A percentile compares a stretch with the other conserved stretches of the same genome.
phyloP scores from a whole-genome alignment of 1,140 invertebrate genomes.

The Ceratina japonica region DNA sequence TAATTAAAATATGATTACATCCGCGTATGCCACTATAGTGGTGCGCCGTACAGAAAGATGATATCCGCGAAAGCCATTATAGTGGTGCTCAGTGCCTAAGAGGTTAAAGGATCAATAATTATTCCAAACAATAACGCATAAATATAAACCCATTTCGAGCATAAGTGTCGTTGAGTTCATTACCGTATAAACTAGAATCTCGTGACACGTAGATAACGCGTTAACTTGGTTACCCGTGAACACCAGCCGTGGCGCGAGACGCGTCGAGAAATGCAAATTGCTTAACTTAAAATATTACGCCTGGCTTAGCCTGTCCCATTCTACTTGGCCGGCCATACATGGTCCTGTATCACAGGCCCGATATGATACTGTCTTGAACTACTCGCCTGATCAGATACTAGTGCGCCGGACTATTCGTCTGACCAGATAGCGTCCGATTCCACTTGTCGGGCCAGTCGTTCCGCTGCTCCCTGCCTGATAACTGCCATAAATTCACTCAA shows the following conservation, averaged over 20 bases:
- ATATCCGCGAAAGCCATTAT: too few relatives aligned
- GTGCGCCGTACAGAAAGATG: too few relatives aligned
- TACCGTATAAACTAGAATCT: neutral
- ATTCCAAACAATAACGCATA: too few relatives aligned
- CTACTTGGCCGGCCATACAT: neutral
- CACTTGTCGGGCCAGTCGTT: neutral
- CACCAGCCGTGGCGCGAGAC: neutral
- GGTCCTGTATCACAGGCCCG: neutral
- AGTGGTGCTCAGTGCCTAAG: too few relatives aligned
- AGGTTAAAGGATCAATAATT: too few relatives aligned
- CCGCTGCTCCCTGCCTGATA: neutral
- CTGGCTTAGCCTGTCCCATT: neutral
- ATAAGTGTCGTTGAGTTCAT: neutral
- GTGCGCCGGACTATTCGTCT: neutral
- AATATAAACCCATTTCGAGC: too few relatives aligned
- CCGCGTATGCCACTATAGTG: too few relatives aligned
- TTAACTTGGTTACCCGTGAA: neutral
- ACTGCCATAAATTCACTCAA: constrained; percentile 4
- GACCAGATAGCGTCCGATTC: neutral
- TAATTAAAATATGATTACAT: too few relatives aligned
- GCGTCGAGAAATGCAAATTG: constrained; percentile 5
- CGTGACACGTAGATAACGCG: neutral
- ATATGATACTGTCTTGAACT: neutral
- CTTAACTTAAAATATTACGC: constrained; percentile 5
- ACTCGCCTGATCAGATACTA: constrained; percentile 18